These are phyloP conservation scores for Trichonephila clavipes DNA, from an alignment of 1,140 invertebrate genomes.

Conservation along the genomic window DNA sequence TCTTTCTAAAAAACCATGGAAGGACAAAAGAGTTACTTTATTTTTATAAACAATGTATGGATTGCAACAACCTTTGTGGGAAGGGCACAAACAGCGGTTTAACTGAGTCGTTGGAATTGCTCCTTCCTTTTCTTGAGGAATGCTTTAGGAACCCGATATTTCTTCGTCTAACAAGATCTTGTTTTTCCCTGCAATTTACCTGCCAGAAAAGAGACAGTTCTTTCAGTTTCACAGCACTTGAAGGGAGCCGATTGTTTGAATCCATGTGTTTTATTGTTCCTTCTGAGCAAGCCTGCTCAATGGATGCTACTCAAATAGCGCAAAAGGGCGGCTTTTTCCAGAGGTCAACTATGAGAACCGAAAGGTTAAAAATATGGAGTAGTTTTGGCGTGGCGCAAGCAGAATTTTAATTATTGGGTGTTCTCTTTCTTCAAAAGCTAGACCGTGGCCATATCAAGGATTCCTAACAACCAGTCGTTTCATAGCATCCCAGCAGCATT, in stretches of 20 bases:
- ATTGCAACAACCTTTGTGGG: background rate
- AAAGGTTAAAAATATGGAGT: slow-evolving; percentile 65
- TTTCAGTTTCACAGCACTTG: slow-evolving; percentile 15
- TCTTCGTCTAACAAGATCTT: slow-evolving; percentile 62
- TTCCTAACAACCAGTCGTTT: slow-evolving; percentile 28
- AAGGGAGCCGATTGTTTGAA: slow-evolving; percentile 61
- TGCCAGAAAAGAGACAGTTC: slow-evolving; percentile 58
- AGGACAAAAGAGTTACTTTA: slow-evolving; percentile 37
- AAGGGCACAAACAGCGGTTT: background rate
- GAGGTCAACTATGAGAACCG: slow-evolving; percentile 48
- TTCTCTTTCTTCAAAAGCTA: slow-evolving; percentile 49
- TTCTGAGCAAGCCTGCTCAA: slow-evolving; percentile 24
- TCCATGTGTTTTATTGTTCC: slow-evolving; percentile 68
- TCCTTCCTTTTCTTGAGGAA: slow-evolving; percentile 13
- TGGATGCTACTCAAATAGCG: background rate
- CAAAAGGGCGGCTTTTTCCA: slow-evolving; percentile 54
- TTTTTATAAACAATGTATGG: slow-evolving; percentile 28
- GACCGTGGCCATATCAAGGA: slow-evolving; percentile 25
- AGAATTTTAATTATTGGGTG: slow-evolving; percentile 75
- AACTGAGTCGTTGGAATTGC: slow-evolving; percentile 19
- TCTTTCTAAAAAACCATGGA: background rate
- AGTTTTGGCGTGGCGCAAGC: slow-evolving; percentile 46
- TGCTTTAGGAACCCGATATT: slow-evolving; percentile 50
- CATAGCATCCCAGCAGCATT: slow-evolving; percentile 40
- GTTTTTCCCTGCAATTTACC: slow-evolving; percentile 73